phyloP scores from a whole-genome alignment of 2,113 vertebrate genomes.

The Chlorocebus sabaeus region DNA sequence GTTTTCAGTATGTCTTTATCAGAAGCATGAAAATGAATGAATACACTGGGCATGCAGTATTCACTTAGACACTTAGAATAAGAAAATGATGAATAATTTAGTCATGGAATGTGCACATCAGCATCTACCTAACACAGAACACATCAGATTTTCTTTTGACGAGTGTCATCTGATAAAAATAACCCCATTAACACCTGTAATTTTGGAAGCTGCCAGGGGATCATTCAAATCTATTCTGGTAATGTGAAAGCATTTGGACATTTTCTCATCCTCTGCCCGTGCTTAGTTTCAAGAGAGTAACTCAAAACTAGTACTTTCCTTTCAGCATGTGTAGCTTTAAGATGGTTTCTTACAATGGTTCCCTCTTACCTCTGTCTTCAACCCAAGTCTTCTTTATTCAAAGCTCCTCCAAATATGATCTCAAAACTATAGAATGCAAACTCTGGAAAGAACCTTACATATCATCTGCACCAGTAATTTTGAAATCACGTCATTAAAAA shows the following conservation, averaged over 20 bases:
- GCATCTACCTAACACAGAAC: neutral
- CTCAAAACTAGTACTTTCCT: neutral
- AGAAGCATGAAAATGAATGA: no score
- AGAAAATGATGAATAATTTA: neutral
- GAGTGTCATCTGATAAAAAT: neutral
- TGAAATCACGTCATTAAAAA: neutral
- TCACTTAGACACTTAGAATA: neutral
- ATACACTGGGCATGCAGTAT: neutral
- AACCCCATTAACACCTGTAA: neutral
- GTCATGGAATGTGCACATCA: neutral
- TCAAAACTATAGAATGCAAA: neutral
- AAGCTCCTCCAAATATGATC: neutral
- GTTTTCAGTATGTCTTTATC: no score
- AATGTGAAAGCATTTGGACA: fast-evolving
- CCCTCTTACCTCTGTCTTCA: neutral
- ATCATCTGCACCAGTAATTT: no score
- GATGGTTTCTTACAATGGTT: neutral
- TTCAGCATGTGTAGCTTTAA: neutral
- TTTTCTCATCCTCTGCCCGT: neutral
- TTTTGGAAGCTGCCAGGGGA: neutral
- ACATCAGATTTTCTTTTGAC: neutral
- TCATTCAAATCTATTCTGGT: neutral
- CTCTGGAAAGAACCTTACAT: neutral
- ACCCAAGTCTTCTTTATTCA: neutral
- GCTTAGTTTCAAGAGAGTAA: neutral